Percentiles rank a stretch among this genome's conserved stretches.
Conservation (phyloP, 2,888 invertebrate species). For the Orthosia cruda region DNA sequence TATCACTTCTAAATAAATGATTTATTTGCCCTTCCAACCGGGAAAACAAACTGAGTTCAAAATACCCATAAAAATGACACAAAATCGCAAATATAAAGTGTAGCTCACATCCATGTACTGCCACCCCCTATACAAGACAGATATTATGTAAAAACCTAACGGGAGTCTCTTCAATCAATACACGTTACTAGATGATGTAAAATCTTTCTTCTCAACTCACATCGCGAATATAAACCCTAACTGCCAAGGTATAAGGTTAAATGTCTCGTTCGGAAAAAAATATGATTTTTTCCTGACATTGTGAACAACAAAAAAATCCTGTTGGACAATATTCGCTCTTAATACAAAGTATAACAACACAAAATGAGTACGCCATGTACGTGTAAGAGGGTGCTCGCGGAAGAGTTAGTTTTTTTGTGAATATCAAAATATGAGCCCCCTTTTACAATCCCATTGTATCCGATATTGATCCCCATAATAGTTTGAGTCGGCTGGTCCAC, state of each 20-base stretch:
- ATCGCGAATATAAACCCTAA: slow-evolving; percentile 76
- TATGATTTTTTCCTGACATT: slow-evolving; percentile 82
- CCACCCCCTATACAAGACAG: slow-evolving; percentile 87
- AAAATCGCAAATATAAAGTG: slow-evolving; percentile 74
- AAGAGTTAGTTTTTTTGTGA: slow-evolving; percentile 91
- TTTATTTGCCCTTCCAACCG: slow-evolving; percentile 52
- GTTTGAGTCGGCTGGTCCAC: slow-evolving; percentile 88
- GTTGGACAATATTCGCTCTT: slow-evolving; percentile 82
- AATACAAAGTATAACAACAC: slow-evolving; percentile 76
- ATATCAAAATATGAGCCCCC: slow-evolving; percentile 92
- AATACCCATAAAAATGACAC: slow-evolving; percentile 73
- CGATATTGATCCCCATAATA: slow-evolving; percentile 91
- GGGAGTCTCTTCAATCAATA: slow-evolving; percentile 91
- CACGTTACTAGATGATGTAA: slow-evolving; percentile 90
- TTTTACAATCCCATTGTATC: slow-evolving; percentile 91
- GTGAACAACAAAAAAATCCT: slow-evolving; percentile 84
- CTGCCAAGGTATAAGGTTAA: slow-evolving; percentile 68
- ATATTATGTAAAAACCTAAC: slow-evolving; percentile 92
- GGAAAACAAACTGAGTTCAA: slow-evolving; percentile 68
- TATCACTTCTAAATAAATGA: slow-evolving; percentile 27
- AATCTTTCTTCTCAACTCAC: slow-evolving; percentile 82
- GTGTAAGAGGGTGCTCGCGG: slow-evolving; percentile 79
- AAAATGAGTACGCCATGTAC: slow-evolving; percentile 68
- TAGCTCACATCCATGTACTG: slow-evolving; percentile 79
- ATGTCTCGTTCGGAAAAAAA: slow-evolving; percentile 65